These are phyloP conservation scores for Charadrius vociferus DNA, from an alignment of 2,113 vertebrate genomes.

Conservation along the genomic window DNA sequence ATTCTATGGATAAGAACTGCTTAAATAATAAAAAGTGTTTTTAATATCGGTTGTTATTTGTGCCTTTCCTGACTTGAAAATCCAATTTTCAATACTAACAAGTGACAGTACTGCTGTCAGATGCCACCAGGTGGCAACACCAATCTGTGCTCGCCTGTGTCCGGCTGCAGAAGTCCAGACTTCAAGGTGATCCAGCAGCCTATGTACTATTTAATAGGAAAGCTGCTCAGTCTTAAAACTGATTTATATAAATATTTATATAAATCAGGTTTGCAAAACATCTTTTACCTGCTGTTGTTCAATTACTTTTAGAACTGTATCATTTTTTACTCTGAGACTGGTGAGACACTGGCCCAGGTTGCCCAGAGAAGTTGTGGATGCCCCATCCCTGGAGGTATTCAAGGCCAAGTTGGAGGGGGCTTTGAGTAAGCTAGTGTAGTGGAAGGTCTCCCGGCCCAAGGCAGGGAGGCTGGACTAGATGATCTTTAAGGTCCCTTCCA, in stretches of 20 bases:
- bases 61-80: neutral
- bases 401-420: no score
- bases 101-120: neutral
- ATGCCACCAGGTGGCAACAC: slow-evolving; percentile 36
- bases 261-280: neutral
- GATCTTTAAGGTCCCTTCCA: no score
- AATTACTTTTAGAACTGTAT: neutral
- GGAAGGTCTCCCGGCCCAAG: no score
- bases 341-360: no score
- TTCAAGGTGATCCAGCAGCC: neutral
- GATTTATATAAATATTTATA: neutral
- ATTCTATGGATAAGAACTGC: neutral
- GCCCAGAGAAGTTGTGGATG: no score
- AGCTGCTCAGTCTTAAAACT: neutral
- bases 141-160: neutral
- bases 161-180: neutral
- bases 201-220: accelerated
- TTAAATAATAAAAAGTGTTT: neutral
- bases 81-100: no score
- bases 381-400: no score
- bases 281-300: neutral
- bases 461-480: no score
- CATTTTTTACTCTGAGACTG: no score
- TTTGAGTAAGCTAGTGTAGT: no score
- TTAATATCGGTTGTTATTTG: neutral